Evolutionary conservation across 2,113 vertebrate species (phyloP), one percentile per base, ranked within the genome.

Genomic region (Colossoma macropomum): DNA sequence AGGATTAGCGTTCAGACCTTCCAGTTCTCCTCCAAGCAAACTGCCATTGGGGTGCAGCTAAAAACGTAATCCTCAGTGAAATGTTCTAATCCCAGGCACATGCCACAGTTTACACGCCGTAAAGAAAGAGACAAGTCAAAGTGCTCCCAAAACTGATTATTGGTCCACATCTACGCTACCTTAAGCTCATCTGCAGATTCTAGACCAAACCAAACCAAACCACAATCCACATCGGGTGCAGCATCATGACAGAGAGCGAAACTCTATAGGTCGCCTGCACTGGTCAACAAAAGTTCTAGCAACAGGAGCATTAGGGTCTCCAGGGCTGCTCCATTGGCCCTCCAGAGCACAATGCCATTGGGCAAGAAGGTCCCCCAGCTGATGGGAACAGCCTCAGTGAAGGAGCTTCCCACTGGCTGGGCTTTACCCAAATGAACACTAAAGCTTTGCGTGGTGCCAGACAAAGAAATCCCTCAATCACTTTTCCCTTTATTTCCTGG

Each of bases 81-180:
- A 95, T 94, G 85, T 87, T 77, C 86, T 94, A 95, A 95, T 94
- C 93, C 92, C 87, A 92, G 92, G 92, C 93, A 92, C 93, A 94
- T 94, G 94, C 89, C 90, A 88, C 83, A 86, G 50, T 88, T 85
- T 89, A 89, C 86, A 77, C 88, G 62, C 86, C 73, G 84, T 79
- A 74, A 83, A 82, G 76, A 76, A 88, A 72, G 66, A 84, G 66
- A 84, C 62, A 74, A 86, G 82, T 74, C 80, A 19, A 66, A 50
- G 80, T 66, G 34, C 73, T 82, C 85, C 78, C 38, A 83, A 75
- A 70, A 84, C 86, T 82, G 28, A 28, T 63, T 76, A 69, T 59
- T 72, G 25, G 16, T 12, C 30, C 25, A 19, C 25, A 11, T 38
- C 80, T 48, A 56, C 60, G n/a, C 19, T 16, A 83, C 21, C 48